These are phyloP conservation scores for Psilanteris sp. DNA, from an alignment of 1,140 invertebrate genomes.

Conservation along the genomic window DNA sequence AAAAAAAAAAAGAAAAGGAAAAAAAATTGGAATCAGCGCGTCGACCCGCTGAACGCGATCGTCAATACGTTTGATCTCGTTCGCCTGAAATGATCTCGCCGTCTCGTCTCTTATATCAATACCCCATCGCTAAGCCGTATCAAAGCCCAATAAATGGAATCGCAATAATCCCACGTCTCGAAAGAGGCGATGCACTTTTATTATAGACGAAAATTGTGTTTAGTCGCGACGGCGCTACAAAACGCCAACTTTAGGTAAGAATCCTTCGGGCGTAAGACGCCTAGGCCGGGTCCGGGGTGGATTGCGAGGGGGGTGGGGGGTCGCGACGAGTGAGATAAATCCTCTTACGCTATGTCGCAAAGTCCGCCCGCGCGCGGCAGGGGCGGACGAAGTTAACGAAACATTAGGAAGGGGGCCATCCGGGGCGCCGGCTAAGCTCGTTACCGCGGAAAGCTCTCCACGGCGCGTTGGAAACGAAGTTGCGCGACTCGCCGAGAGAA, in stretches of 20 bases:
- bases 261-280: constrained; percentile 38
- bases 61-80: too few relatives aligned
- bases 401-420: constrained; percentile 51
- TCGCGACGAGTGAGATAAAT: constrained; percentile 55
- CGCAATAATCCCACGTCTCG: too few relatives aligned
- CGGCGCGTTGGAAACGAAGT: constrained; percentile 52
- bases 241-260: constrained; percentile 26
- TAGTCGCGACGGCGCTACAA: constrained; percentile 3
- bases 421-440: constrained; percentile 49
- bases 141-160: too few relatives aligned
- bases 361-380: constrained; percentile 23
- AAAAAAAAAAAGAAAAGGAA: too few relatives aligned
- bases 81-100: too few relatives aligned
- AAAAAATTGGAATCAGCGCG: too few relatives aligned
- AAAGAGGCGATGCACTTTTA: too few relatives aligned
- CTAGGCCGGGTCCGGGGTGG: constrained; percentile 19
- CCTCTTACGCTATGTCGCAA: constrained; percentile 57
- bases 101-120: too few relatives aligned
- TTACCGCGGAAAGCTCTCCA: constrained; percentile 53
- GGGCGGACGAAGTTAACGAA: constrained; percentile 59
- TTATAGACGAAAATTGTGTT: constrained; percentile 38
- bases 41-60: too few relatives aligned
- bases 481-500: constrained; percentile 37
- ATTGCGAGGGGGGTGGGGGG: too few relatives aligned
- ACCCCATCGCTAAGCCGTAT: too few relatives aligned